These are phyloP conservation scores for Calypte anna DNA, from an alignment of 2,113 vertebrate genomes.

Conservation along the genomic window DNA sequence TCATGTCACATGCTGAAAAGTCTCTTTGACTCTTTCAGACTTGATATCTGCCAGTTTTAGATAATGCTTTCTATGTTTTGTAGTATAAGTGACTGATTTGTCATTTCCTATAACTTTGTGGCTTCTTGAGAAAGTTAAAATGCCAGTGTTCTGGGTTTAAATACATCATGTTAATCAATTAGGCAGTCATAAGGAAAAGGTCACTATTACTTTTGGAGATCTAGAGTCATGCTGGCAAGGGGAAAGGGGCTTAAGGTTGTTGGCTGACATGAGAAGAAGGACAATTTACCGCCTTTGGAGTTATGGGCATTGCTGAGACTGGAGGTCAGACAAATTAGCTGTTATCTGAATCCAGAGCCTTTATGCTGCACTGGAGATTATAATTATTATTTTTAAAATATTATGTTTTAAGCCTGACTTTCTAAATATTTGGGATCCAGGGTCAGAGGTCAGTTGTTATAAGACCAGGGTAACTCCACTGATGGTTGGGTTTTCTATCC, in stretches of 20 bases:
- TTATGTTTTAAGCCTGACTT: not conserved
- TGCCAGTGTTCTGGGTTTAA: not conserved
- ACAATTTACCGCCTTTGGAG: not conserved
- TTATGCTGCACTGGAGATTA: not conserved
- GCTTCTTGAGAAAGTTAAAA: not conserved
- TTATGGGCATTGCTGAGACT: not conserved
- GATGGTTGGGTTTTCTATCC: not conserved
- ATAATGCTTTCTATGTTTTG: accelerated
- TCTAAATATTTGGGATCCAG: not conserved
- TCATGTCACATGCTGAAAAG: not conserved
- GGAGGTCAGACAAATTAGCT: not conserved
- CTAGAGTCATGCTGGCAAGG: not conserved
- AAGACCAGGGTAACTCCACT: not conserved
- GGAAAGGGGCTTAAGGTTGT: not conserved
- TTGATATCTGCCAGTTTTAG: not conserved
- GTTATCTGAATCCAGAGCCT: not conserved
- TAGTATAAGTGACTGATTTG: not conserved
- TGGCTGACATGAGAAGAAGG: not conserved
- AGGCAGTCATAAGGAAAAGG: not conserved
- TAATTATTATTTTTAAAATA: not conserved
- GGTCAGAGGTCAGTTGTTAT: not conserved
- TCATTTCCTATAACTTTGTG: not conserved
- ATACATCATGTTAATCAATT: not conserved
- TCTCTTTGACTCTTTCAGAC: not conserved
- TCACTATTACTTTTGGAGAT: not conserved